Percentiles rank a stretch among this genome's conserved stretches.
Evolutionary conservation across 1,140 invertebrate genomes (phyloP).

Genomic region (Drosophila baimaii): DNA sequence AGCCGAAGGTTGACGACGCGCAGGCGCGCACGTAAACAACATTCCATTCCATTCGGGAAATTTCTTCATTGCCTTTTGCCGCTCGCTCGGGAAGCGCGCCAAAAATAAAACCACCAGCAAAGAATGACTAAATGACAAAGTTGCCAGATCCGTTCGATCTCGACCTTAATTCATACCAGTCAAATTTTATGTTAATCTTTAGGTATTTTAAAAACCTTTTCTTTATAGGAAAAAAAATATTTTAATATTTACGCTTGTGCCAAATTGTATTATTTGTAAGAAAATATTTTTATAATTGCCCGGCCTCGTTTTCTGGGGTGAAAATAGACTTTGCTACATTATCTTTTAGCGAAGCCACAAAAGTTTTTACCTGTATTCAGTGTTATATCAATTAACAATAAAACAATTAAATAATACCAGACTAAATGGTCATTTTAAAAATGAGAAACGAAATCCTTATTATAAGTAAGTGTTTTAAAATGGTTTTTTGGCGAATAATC

Average conservation of each 20-base stretch:
- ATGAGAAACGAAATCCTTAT: no score
- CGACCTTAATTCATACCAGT: constrained; percentile 7
- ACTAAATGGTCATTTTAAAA: no score
- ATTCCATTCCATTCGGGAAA: constrained; percentile 74
- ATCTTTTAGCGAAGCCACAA: background rate
- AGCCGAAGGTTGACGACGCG: constrained; percentile 60
- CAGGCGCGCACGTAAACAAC: constrained; percentile 82
- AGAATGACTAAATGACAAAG: constrained; percentile 12
- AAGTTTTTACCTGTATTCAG: background rate
- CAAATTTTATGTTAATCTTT: no score
- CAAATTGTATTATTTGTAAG: no score
- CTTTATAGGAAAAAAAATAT: no score
- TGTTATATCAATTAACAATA: no score
- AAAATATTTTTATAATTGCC: no score
- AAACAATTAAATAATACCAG: no score
- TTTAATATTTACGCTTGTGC: no score
- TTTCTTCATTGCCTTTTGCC: constrained; percentile 54
- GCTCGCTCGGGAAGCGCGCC: constrained; percentile 55
- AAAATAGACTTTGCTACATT: background rate
- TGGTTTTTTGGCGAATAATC: no score
- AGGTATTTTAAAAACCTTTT: no score
- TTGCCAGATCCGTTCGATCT: constrained; percentile 51
- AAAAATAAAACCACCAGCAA: constrained; percentile 57
- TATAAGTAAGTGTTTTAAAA: no score
- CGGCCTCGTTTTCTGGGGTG: background rate